Evolutionary conservation across 2,888 invertebrate species (phyloP), one percentile per base, ranked within the genome.

Genomic region (Hypolimnas misippus): DNA sequence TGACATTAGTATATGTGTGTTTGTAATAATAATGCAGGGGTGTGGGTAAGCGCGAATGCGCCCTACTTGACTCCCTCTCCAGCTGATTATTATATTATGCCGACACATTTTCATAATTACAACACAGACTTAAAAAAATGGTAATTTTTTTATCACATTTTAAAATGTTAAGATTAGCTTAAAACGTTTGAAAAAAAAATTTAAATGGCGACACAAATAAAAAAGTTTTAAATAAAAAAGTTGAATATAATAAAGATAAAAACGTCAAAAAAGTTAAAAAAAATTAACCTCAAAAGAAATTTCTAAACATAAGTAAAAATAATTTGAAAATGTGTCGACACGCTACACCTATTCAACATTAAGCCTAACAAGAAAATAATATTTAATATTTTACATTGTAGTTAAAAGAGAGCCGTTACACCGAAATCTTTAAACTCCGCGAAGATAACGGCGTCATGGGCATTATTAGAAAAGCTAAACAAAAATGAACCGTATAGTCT

Each of bases 51-150:
- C 72, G 59, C 70, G n/a, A 29, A 59, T 72, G 76, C 73, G 74
- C 73, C 69, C 85, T 86, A 86, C 80, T 86, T 87, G 87, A 74
- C 79, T 82, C 87, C 86, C 85, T 79, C 76, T 82, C 87, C 87
- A 87, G 87, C 87, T 82, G 86, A 69, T 76, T 73, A 78, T 77
- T 25, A 57, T 72, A 19, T 29, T 55, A 52, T 42, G 56, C 78
- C 76, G 79, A 76, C 80, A 70, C 77, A 77, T 77, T 83, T 80
- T 70, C 73, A n/a, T 12, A 12, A n/a, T 6, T 17, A 10, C 1
- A 42, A 17, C 0, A 12, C 8, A 17, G 16, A 7, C 0, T 49
- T 14, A 7, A 14, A 44, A 58, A 56, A 52, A 25, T 5, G 8
- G 4, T 16, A 2, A 19, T 31, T 2, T 1, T n/a, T n/a, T n/a